phyloP scores from a whole-genome alignment of 2,888 invertebrate genomes.

The Caenorhabditis sulstoni region DNA sequence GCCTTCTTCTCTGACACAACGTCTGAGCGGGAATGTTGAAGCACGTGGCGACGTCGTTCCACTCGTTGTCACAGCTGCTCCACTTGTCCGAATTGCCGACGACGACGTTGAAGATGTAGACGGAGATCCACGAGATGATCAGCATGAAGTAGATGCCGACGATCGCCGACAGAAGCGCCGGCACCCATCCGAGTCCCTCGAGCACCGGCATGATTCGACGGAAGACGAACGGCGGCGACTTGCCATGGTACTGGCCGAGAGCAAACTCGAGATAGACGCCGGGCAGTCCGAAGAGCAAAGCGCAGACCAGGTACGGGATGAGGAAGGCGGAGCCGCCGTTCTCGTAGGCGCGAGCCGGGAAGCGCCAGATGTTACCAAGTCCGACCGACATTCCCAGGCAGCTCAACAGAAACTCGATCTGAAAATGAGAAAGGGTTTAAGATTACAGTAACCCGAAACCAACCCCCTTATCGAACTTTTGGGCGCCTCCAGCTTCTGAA shows the following conservation, averaged over 20 bases:
- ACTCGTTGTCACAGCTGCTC: conserved; percentile 51
- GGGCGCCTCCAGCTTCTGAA: neutral
- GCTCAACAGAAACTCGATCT: conserved; percentile 53
- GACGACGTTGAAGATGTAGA: conserved; percentile 66
- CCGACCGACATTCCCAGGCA: conserved; percentile 64
- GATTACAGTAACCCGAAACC: neutral
- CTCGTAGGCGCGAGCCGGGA: conserved; percentile 74
- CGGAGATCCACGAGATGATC: conserved; percentile 73
- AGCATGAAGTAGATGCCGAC: conserved; percentile 75
- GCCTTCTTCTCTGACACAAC: neutral
- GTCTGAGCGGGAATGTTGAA: conserved; percentile 22
- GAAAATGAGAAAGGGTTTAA: neutral
- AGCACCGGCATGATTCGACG: conserved; percentile 43
- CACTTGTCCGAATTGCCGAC: conserved; percentile 40
- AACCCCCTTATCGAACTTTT: conserved; percentile 16
- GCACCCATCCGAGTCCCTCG: conserved; percentile 89
- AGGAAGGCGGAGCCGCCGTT: conserved; percentile 80
- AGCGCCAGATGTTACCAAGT: conserved; percentile 72
- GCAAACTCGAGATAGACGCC: conserved; percentile 80
- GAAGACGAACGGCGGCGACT: conserved; percentile 45
- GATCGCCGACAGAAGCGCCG: conserved; percentile 92
- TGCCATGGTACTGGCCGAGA: conserved; percentile 75
- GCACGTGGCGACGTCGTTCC: conserved; percentile 52
- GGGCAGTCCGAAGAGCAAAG: conserved; percentile 80
- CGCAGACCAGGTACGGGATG: conserved; percentile 80